A percentile compares a stretch with the other conserved stretches of the same genome.
phyloP scores from a whole-genome alignment of 2,797 vertebrate genomes.

The Jordanella pulchra region DNA sequence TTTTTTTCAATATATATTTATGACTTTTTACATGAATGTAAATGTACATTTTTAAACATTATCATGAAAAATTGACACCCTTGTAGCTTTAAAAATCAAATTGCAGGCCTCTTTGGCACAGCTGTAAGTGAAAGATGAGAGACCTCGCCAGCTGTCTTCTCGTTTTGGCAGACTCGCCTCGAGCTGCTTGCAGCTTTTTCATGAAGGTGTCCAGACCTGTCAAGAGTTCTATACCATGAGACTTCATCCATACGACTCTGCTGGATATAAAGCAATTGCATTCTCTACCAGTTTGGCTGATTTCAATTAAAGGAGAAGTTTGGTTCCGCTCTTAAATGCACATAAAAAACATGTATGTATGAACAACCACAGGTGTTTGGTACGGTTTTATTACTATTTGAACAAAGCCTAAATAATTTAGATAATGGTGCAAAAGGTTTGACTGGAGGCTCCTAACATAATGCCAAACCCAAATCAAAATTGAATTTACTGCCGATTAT shows the following conservation, averaged over 20 bases:
- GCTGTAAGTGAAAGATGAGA: constrained; percentile 44
- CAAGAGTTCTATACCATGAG: constrained; percentile 28
- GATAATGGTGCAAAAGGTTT: background rate
- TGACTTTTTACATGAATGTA: background rate
- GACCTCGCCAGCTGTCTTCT: constrained; percentile 62
- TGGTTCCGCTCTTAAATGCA: background rate
- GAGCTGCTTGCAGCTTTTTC: constrained; percentile 59
- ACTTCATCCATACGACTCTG: constrained; percentile 17
- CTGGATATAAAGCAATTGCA: background rate
- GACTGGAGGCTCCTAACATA: background rate
- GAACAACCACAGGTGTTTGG: background rate
- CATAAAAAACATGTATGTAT: background rate
- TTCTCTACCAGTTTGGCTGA: background rate
- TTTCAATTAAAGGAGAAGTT: background rate
- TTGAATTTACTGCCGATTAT: background rate
- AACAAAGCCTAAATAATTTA: background rate
- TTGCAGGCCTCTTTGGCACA: constrained; percentile 45
- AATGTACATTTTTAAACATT: background rate
- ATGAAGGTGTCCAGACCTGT: constrained; percentile 61
- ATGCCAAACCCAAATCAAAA: background rate
- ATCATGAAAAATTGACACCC: constrained; percentile 8
- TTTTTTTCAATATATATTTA: too few species aligned
- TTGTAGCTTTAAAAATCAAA: constrained; percentile 26
- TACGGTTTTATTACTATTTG: background rate
- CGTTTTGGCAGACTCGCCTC: constrained; percentile 54